Percentiles rank a stretch among this genome's conserved stretches.
phyloP scores from a whole-genome alignment of 1,140 invertebrate genomes.

The Scaptomyza graminum region DNA sequence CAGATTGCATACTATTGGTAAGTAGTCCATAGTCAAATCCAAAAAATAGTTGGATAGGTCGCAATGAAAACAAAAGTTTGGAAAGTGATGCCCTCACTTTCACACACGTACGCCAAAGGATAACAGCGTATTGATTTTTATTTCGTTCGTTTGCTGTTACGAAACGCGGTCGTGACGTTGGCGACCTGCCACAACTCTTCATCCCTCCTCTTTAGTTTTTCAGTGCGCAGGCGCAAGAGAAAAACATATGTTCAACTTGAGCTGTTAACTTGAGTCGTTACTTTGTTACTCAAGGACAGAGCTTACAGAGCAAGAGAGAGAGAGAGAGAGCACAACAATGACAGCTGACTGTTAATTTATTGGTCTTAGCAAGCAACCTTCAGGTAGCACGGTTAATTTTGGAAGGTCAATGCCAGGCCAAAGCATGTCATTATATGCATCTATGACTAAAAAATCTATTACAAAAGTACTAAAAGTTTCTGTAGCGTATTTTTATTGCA shows the following conservation, averaged over 20 bases:
- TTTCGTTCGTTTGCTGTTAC: slow-evolving; percentile 52
- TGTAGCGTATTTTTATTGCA: not conserved
- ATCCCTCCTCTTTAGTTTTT: slow-evolving; percentile 13
- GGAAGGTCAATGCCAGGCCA: slow-evolving; percentile 13
- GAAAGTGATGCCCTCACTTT: not conserved
- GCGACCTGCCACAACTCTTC: slow-evolving; percentile 1
- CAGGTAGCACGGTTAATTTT: not conserved
- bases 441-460: not conserved
- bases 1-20: slow-evolving; percentile 98
- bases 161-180: slow-evolving; percentile 68
- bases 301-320: not conserved
- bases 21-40: slow-evolving; percentile 83
- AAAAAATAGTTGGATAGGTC: slow-evolving; percentile 44
- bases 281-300: slow-evolving; percentile 30
- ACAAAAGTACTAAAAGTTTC: not conserved
- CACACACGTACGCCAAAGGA: slow-evolving; percentile 40
- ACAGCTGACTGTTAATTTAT: slow-evolving; percentile 35
- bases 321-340: not conserved
- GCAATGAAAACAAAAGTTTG: slow-evolving; percentile 71
- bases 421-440: not conserved
- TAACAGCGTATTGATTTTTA: slow-evolving; percentile 66
- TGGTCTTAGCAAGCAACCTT: not conserved
- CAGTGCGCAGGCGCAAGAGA: slow-evolving; percentile 49
- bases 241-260: slow-evolving; percentile 1
- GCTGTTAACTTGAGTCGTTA: slow-evolving; percentile 3